Conservation (phyloP, 1,140 invertebrate genomes). For the Drosophila kanapiae region DNA sequence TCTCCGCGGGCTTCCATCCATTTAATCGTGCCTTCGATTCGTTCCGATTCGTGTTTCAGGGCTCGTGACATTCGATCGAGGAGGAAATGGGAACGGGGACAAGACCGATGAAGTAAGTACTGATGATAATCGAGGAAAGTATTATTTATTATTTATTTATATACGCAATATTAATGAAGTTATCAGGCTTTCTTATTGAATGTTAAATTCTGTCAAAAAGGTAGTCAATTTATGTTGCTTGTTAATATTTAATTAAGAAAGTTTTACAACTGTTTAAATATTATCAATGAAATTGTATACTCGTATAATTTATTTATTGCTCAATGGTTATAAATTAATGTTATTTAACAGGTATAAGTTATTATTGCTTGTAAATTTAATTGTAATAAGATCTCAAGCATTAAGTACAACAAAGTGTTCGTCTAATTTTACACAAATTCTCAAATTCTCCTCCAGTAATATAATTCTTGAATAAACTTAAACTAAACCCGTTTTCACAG, state of each 20-base stretch:
- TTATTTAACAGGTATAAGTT: too few relatives aligned
- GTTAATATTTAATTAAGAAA: too few relatives aligned
- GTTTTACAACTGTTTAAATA: too few relatives aligned
- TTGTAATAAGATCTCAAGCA: too few relatives aligned
- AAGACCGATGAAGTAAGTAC: conserved; percentile 13
- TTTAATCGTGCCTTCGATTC: conserved; percentile 68
- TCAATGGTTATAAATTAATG: too few relatives aligned
- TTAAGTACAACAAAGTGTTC: too few relatives aligned
- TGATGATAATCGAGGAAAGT: conserved; percentile 1
- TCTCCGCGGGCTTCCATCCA: conserved; percentile 50
- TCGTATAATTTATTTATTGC: too few relatives aligned
- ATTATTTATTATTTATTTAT: conserved; percentile 12
- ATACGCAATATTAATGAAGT: background rate
- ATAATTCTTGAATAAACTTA: background rate
- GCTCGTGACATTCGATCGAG: conserved; percentile 69
- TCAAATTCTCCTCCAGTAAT: too few relatives aligned
- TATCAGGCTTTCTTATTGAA: background rate
- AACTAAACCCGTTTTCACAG: background rate
- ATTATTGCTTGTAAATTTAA: too few relatives aligned
- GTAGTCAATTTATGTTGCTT: background rate
- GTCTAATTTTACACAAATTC: too few relatives aligned
- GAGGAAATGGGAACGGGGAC: conserved; percentile 50
- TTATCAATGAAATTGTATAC: too few relatives aligned
- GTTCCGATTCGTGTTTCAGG: conserved; percentile 47
- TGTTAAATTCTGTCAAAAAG: background rate